A percentile compares a stretch with the other conserved stretches of the same genome.
These are phyloP conservation scores for Forbesichthys papilliferus DNA, from an alignment of 2,113 vertebrate genomes.

Conservation along the genomic window DNA sequence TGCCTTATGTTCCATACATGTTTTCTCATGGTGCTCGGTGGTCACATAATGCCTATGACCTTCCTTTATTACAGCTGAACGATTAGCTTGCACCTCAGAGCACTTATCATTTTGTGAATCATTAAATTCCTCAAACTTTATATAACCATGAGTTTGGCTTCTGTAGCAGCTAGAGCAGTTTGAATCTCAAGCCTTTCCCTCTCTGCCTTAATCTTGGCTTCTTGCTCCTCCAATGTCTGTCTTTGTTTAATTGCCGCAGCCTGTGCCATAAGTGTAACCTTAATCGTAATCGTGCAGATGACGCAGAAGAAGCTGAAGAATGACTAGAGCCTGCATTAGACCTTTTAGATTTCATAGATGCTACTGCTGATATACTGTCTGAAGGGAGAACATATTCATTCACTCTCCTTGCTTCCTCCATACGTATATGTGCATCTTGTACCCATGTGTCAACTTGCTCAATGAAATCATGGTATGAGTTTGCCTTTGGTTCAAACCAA, in stretches of 20 bases:
- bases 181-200: background rate
- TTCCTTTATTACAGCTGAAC: no score
- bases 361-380: background rate
- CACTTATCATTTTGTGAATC: no score
- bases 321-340: no score
- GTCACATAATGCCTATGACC: no score
- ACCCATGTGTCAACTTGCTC: background rate
- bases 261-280: background rate
- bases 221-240: background rate
- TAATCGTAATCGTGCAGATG: background rate
- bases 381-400: background rate
- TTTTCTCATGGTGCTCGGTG: no score
- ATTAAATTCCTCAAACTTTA: no score
- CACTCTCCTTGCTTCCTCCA: background rate
- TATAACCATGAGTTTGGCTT: no score
- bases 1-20: no score
- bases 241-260: no score
- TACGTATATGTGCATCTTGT: background rate
- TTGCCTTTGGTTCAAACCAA: conserved; percentile 1
- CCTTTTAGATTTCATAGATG: background rate
- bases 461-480: background rate
- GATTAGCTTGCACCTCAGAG: no score
- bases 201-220: background rate
- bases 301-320: background rate
- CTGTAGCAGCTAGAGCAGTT: background rate